Evolutionary conservation across 1,140 invertebrate species (phyloP).

Genomic region (Drosophila ambigua): DNA sequence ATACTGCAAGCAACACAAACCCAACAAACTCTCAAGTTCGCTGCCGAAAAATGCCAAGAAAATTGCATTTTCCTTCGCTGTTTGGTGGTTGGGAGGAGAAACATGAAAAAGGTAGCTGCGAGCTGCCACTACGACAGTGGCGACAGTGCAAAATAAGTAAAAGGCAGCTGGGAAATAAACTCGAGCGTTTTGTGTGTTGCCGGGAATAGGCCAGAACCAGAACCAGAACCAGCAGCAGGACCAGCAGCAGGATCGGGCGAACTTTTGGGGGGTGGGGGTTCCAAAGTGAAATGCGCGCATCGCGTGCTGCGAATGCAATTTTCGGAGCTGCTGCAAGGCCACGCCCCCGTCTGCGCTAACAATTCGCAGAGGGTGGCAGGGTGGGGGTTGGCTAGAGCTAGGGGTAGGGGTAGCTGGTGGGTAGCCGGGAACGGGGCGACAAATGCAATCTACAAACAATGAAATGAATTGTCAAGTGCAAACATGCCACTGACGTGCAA

Average conservation of each 20-base stretch:
- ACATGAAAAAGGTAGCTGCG: constrained; percentile 69
- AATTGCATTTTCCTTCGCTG: constrained; percentile 69
- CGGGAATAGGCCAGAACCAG: constrained; percentile 27
- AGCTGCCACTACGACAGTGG: constrained; percentile 33
- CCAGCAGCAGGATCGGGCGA: neutral
- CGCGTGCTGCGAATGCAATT: constrained; percentile 83
- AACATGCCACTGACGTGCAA: constrained; percentile 80
- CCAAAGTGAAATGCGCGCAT: constrained; percentile 74
- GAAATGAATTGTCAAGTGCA: constrained; percentile 83
- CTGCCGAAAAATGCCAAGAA: constrained; percentile 80
- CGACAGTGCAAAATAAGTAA: constrained; percentile 68
- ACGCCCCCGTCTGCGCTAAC: constrained; percentile 34
- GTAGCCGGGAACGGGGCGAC: constrained; percentile 31
- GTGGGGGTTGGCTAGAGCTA: neutral
- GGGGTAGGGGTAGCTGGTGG: too few relatives aligned
- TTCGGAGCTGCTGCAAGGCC: constrained; percentile 47
- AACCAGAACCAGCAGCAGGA: neutral
- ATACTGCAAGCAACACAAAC: constrained; percentile 66
- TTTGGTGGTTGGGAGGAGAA: constrained; percentile 8
- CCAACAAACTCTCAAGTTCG: constrained; percentile 54
- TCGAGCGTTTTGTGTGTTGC: constrained; percentile 66
- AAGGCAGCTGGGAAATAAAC: constrained; percentile 75
- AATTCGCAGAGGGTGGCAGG: constrained; percentile 12
- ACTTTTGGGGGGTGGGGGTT: constrained; percentile 7
- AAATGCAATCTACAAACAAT: constrained; percentile 83